Percentiles rank a stretch among this genome's conserved stretches.
Conservation (phyloP, 2,113 vertebrate species). For the Periophthalmodon schlosseri region DNA sequence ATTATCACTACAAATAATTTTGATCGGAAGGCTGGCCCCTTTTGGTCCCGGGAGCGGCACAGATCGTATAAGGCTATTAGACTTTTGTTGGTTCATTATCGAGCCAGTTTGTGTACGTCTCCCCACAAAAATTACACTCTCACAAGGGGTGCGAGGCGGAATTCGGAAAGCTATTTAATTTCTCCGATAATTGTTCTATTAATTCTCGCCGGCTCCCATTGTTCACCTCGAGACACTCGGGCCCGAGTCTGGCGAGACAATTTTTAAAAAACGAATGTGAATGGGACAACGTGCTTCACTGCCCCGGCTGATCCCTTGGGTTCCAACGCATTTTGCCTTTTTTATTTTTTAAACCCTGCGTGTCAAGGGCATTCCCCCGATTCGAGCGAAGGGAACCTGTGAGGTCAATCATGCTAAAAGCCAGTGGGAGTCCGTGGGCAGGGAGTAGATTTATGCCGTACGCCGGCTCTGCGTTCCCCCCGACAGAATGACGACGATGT, state of each 20-base stretch:
- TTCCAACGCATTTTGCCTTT: constrained; percentile 47
- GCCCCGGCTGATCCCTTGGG: constrained; percentile 71
- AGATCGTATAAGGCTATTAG: constrained; percentile 39
- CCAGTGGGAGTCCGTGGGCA: constrained; percentile 46
- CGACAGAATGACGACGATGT: constrained; percentile 37
- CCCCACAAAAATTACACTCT: constrained; percentile 38
- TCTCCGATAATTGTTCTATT: constrained; percentile 74
- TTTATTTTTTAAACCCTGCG: constrained; percentile 52
- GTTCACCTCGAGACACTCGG: constrained; percentile 56
- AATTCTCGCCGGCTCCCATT: constrained; percentile 65
- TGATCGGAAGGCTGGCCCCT: constrained; percentile 39
- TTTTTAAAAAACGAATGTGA: constrained; percentile 68
- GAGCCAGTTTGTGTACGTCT: constrained; percentile 48
- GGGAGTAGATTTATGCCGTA: constrained; percentile 54
- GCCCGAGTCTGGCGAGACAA: constrained; percentile 52
- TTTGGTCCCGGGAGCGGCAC: constrained; percentile 28
- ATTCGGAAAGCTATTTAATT: constrained; percentile 68
- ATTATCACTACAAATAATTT: constrained; percentile 70
- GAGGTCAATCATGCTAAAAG: constrained; percentile 68
- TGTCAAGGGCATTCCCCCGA: constrained; percentile 74
- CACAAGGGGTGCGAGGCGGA: constrained; percentile 53
- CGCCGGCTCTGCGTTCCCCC: constrained; percentile 36
- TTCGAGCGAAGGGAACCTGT: constrained; percentile 61
- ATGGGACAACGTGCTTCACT: constrained; percentile 74
- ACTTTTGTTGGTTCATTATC: constrained; percentile 49